These are phyloP conservation scores for Cylloceria caligata DNA, from an alignment of 2,888 invertebrate genomes.

Conservation along the genomic window DNA sequence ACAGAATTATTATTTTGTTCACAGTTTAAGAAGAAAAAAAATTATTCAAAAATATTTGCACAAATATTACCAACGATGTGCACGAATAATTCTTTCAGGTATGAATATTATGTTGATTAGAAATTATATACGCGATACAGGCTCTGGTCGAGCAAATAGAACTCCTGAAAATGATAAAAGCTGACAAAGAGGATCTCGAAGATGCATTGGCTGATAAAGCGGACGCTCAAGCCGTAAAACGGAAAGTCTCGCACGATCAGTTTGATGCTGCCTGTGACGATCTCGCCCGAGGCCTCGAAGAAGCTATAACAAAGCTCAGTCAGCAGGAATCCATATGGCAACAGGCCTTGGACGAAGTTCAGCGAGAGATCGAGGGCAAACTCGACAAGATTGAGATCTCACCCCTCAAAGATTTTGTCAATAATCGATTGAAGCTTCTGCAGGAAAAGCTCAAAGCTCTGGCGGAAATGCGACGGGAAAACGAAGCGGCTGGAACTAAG, in stretches of 20 bases:
- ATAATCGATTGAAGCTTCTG: conserved; percentile 86
- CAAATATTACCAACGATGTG: too few relatives aligned
- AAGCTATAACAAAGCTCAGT: conserved; percentile 87
- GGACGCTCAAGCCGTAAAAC: conserved; percentile 88
- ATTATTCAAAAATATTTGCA: too few relatives aligned
- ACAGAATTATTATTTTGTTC: too few relatives aligned
- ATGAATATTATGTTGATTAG: conserved; percentile 15
- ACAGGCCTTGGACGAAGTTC: conserved; percentile 89
- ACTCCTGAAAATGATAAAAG: conserved; percentile 88
- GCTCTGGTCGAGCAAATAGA: conserved; percentile 88
- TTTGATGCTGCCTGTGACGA: conserved; percentile 90
- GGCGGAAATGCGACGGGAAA: conserved; percentile 87
- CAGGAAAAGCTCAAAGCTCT: conserved; percentile 88
- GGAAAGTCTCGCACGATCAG: conserved; percentile 90
- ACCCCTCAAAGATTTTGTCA: conserved; percentile 88
- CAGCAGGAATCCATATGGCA: conserved; percentile 89
- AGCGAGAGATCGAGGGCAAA: conserved; percentile 88
- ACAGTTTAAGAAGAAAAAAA: too few relatives aligned
- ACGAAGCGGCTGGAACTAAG: conserved; percentile 91
- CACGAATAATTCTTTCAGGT: too few relatives aligned
- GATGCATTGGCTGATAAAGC: conserved; percentile 91
- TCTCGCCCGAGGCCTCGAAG: conserved; percentile 88
- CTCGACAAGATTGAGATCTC: conserved; percentile 88
- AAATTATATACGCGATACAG: conserved; percentile 79
- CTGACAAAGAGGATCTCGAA: conserved; percentile 90